Evolutionary conservation across 92 coral and sea anemone species (phyloP).

Genomic region (Zoanthus gigantus): DNA sequence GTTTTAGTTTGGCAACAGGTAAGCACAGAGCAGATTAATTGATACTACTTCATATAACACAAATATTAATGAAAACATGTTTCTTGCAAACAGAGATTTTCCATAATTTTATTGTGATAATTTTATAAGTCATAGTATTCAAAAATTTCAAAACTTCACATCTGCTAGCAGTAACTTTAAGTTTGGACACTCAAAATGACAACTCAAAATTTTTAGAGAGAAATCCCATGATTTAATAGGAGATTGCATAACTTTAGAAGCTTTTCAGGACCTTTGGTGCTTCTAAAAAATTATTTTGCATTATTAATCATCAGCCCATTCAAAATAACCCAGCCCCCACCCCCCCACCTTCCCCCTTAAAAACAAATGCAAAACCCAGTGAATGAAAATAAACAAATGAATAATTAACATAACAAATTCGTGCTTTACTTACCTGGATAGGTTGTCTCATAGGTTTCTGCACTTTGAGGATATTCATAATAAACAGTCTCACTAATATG

Average conservation of each 20-base stretch:
- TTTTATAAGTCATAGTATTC: neutral
- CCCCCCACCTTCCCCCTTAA: too few species aligned
- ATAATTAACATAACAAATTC: too few species aligned
- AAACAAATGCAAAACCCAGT: too few species aligned
- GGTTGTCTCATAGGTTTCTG: constrained; percentile 80
- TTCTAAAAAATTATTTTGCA: too few species aligned
- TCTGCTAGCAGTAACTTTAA: neutral
- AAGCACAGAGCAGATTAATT: neutral
- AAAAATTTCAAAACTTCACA: neutral
- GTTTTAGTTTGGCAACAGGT: neutral
- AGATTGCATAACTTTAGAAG: too few species aligned
- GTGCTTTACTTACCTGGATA: constrained; percentile 54
- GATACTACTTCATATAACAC: neutral
- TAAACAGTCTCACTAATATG: constrained; percentile 79
- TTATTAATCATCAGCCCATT: too few species aligned
- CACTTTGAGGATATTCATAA: constrained; percentile 85
- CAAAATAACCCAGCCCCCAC: too few species aligned
- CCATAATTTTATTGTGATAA: neutral
- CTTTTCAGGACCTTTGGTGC: too few species aligned
- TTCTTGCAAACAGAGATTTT: neutral
- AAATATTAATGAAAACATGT: neutral
- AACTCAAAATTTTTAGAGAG: too few species aligned
- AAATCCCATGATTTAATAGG: too few species aligned
- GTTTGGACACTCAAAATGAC: neutral
- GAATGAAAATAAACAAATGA: too few species aligned